Base-by-base conservation (phyloP, 2,113 vertebrate genomes). In the Stercorarius parasiticus region DNA sequence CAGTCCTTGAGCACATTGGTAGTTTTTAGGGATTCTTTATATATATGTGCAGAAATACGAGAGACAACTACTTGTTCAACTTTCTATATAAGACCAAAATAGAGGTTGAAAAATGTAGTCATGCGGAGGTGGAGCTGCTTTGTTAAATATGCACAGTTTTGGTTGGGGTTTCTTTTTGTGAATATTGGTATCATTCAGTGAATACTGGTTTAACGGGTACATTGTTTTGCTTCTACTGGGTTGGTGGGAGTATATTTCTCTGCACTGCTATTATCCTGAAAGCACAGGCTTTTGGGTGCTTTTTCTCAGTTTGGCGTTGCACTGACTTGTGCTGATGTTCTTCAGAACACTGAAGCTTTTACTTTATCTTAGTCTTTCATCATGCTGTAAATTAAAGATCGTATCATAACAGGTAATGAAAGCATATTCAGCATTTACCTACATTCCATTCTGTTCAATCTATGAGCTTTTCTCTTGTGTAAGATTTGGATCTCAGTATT, bases 401-500 rank as follows among this genome's bases (percentile, higher is more conserved):
- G 0, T 81, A 29, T 72, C 52, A 9, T 67, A 86, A 49, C 32
- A 78, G 74, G 67, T 67, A 62, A 80, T 58, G 85, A 78, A 90
- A 64, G 64, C 47, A 74, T 72, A 53, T 64, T 67, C 38, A 83
- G 10, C n/a, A 8, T 83, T 88, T 95, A 95, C 82, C 74, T 89
- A n/a, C 32, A 3, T 88, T 87, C 23, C 47, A 7, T 84, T 82
- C 77, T 69, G 53, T 85, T n/a, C 49, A 18, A 42, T 94, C 90
- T 73, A 87, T 61, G 88, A 81, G 73, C 58, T 92, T 92, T 93
- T 64, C n/a, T 94, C 74, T 79, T 49, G 50, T 87, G 71, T 85
- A 87, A 95, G 91, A 80, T 82, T 95, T 93, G 89, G 26, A 82
- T 93, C 70, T 88, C 15, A 5, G 52, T 80, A 87, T 95, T 96